These are phyloP conservation scores for Bombus huntii DNA, from an alignment of 1,140 invertebrate genomes.

Conservation along the genomic window DNA sequence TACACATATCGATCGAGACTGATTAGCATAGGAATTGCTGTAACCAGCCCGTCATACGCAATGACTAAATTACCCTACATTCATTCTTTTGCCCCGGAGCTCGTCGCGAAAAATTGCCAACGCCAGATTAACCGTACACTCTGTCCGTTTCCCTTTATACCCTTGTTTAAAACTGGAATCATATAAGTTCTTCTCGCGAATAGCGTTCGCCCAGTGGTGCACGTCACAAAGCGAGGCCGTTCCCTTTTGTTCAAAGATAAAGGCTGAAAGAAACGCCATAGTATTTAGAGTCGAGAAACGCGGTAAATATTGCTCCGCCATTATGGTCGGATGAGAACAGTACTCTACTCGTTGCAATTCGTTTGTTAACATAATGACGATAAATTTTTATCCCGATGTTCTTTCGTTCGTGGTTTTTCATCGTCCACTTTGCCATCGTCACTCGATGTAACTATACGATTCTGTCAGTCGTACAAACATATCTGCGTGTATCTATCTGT, in stretches of 20 bases:
- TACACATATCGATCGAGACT: background rate
- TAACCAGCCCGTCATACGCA: background rate
- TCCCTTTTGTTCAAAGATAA: background rate
- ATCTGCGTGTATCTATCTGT: too few species aligned
- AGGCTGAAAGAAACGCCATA: background rate
- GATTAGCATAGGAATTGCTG: background rate
- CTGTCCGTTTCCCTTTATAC: background rate
- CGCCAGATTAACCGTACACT: background rate
- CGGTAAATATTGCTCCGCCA: background rate
- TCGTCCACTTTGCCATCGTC: background rate
- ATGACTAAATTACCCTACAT: background rate
- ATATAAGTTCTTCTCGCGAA: background rate
- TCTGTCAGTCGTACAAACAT: too few species aligned
- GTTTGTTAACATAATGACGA: background rate
- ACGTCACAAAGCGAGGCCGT: background rate
- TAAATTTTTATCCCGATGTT: constrained; percentile 21
- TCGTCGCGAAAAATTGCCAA: too few species aligned
- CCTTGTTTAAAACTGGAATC: background rate
- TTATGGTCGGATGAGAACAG: background rate
- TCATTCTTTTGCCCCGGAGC: background rate
- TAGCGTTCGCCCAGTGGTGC: too few species aligned
- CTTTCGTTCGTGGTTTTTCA: constrained; percentile 36
- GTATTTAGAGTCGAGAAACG: background rate
- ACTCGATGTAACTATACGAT: background rate
- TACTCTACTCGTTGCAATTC: background rate